Evolutionary conservation across 1,140 invertebrate genomes (phyloP), one percentile per base, ranked within the genome.

Genomic region (Colletes latitarsis): DNA sequence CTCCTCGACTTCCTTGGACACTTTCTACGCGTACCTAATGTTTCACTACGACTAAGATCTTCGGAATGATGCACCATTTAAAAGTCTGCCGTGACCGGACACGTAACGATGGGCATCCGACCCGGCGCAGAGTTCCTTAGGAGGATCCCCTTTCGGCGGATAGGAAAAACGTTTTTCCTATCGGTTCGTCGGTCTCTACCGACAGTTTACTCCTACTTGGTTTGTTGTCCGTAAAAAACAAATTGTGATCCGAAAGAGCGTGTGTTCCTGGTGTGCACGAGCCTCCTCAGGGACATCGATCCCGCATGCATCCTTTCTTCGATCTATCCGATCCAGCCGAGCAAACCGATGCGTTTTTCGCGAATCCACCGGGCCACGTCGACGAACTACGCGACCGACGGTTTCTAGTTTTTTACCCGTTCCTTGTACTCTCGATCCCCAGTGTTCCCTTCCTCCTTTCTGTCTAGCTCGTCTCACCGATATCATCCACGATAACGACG

Each of bases 21-120:
- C 90, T 92, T 92, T 84, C 91, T 91, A 86, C 88, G 88, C 70
- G 84, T 90, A 89, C 87, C 89, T 92, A 92, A 91, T 76, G 82
- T 87, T 89, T 91, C 89, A 92, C 92, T 92, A 92, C 91, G 89
- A 81, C 82, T 92, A 89, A 91, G 83, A 63, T 82, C 88, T 72
- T 68, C 79, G 82, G 81, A 84, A 82, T 88, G 82, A 86, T 91
- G 90, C 90, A 92, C 89, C 92, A 93, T 93, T 92, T 93, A 93
- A 92, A 92, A 83, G 88, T 85, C 73, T 86, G 73, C 68, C 57
- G 64, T 63, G 68, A 66, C 69, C 52, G 62, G 43, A 72, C 30
- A 41, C 55, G 46, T 39, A 46, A 78, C 79, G 19, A 53, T 6
- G n/a, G 63, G 43, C 67, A 78, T 82, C 53, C 49, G 67, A 43